Base-by-base conservation (phyloP, 2,888 invertebrate species). In the Aspidiotus destructor region DNA sequence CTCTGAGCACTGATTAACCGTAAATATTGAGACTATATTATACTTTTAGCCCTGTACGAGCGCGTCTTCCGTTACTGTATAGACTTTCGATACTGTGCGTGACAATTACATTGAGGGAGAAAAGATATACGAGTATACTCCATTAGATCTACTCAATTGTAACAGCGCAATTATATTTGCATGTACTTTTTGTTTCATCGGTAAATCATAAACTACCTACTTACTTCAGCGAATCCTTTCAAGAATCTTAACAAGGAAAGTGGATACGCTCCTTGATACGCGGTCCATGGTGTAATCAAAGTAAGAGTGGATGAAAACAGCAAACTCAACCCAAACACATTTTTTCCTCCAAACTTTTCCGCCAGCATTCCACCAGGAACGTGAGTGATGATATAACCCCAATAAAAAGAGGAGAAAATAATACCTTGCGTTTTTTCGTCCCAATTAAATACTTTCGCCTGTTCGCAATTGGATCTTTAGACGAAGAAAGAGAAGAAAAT, bases 401-500 rank as follows among this genome's bases (percentile, higher is more conserved):
- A 80, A 75, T 80, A 80, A 74, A 80, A 80, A 3, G 78, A 75
- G 0, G 76, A 75, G 17, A 80, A 74, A 13, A 79, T 75, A 62
- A 77, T 70, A 2, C 79, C 79, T 72, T 77, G 77, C 1, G 72
- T 82, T 68, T 82, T 78, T 75, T 86, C 84, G 64, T 82, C 82
- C 89, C 89, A 89, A 52, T 85, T 82, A 75, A 82, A 86, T 67
- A 79, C 79, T 5, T 80, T 80, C 28, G 28, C 79, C 75, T 78
- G 77, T 72, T 17, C 2, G 13, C n/a, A 8, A 13, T 15, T 5
- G 13, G 15, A n/a, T 52, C 15, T n/a, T 52, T 52, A 52, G 5
- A n/a, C 15, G 5, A 13, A n/a, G 3, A 60, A 10, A 7, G 41
- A 60, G n/a, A 16, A 41, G 16, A 16, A 9, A 8, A 16, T 57